A percentile compares a stretch with the other conserved stretches of the same genome.
phyloP scores from a whole-genome alignment of 2,797 vertebrate genomes.

The Channallabes apus region DNA sequence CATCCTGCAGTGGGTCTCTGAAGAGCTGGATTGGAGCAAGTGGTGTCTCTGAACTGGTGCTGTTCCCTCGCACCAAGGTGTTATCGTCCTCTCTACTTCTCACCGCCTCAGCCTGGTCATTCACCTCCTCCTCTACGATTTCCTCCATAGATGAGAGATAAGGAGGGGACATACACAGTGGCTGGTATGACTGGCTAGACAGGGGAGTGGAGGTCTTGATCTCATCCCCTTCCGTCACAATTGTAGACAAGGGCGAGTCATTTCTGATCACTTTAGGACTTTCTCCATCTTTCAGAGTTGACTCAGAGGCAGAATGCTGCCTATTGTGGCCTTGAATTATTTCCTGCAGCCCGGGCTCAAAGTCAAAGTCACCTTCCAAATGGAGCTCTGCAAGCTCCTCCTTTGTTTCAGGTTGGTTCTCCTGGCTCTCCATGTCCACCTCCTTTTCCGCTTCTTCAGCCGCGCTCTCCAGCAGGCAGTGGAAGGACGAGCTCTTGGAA shows the following conservation, averaged over 20 bases:
- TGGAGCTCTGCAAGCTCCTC: conserved; percentile 61
- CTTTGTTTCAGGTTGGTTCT: conserved; percentile 52
- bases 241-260: conserved; percentile 37
- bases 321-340: conserved; percentile 66
- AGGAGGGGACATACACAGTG: conserved; percentile 67
- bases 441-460: conserved; percentile 64
- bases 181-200: conserved; percentile 60
- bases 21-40: conserved; percentile 78
- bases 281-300: conserved; percentile 54
- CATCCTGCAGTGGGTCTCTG: conserved; percentile 94
- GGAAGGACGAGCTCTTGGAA: conserved; percentile 81
- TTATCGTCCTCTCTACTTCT: conserved; percentile 59
- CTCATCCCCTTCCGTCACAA: conserved; percentile 47
- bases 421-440: conserved; percentile 49
- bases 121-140: conserved; percentile 40
- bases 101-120: conserved; percentile 52
- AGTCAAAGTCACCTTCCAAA: conserved; percentile 65
- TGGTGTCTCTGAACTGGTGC: conserved; percentile 64
- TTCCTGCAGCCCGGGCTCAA: conserved; percentile 64
- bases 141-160: conserved; percentile 71
- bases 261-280: conserved; percentile 44
- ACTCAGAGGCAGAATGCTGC: conserved; percentile 64
- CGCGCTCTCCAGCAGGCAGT: conserved; percentile 81
- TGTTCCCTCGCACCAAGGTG: conserved; percentile 56
- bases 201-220: conserved; percentile 66